A percentile compares a stretch with the other conserved stretches of the same genome.
Evolutionary conservation across 2,113 vertebrate species (phyloP).

Genomic region (Mungos mungo): DNA sequence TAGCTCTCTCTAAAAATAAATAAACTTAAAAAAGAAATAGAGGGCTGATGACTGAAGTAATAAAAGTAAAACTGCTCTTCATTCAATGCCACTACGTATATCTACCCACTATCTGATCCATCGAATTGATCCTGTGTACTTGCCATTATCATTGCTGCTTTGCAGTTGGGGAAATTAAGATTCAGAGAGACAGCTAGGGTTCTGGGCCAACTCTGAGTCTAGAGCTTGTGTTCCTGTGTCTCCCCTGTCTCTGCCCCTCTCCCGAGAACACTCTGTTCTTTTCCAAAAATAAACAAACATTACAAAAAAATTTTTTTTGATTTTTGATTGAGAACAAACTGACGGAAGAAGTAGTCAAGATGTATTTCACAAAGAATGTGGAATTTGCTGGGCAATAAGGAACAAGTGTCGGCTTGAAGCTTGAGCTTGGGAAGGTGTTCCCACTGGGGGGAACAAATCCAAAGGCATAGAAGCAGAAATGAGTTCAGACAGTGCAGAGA

Average conservation of each 20-base stretch:
- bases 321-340: background rate
- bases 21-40: background rate
- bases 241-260: too few species aligned
- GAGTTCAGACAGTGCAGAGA: background rate
- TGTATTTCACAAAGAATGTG: background rate
- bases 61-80: background rate
- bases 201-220: background rate
- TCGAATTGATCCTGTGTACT: background rate
- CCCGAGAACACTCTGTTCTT: too few species aligned
- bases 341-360: background rate
- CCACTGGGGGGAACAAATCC: background rate
- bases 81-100: background rate
- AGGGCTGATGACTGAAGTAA: background rate
- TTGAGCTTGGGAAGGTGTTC: background rate
- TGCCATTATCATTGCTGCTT: background rate
- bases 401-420: background rate
- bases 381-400: background rate
- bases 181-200: background rate
- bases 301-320: too few species aligned
- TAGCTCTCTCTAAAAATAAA: too few species aligned
- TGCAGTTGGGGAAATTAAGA: background rate
- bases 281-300: too few species aligned
- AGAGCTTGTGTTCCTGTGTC: background rate
- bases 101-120: background rate
- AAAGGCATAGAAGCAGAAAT: background rate